Evolutionary conservation across 2,113 vertebrate species (phyloP).

Genomic region (Nesospiza acunhae): DNA sequence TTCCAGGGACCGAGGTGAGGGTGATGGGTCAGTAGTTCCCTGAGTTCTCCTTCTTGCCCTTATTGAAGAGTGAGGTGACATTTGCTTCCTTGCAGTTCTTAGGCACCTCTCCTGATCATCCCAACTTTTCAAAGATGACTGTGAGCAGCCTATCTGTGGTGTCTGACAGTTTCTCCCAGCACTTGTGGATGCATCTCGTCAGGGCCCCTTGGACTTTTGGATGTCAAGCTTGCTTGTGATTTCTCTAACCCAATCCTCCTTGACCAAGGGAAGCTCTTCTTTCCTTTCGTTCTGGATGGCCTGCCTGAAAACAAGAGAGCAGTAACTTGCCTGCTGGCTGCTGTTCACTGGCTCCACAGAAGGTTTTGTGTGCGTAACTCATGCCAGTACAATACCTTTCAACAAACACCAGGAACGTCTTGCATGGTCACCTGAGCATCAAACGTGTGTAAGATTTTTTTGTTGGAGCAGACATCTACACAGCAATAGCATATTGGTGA

Average conservation of each 20-base stretch:
- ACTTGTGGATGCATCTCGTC: fast-evolving
- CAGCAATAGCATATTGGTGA: neutral
- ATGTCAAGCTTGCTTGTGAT: too few relatives aligned
- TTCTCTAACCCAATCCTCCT: neutral
- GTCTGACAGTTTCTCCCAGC: neutral
- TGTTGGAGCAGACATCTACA: neutral
- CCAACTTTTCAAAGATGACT: neutral
- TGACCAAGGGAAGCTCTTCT: neutral
- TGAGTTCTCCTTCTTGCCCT: neutral
- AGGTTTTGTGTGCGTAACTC: neutral
- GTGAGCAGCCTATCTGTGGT: neutral
- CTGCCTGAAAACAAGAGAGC: neutral
- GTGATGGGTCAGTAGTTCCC: neutral
- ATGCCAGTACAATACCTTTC: neutral
- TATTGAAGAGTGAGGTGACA: neutral
- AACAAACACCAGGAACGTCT: neutral
- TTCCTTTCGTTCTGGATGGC: neutral
- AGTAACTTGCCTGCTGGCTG: neutral
- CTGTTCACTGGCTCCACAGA: neutral
- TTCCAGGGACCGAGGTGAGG: neutral
- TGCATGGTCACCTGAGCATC: neutral
- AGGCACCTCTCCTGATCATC: neutral
- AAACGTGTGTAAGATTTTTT: neutral
- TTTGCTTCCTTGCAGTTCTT: neutral
- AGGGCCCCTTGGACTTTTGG: neutral